phyloP scores from a whole-genome alignment of 2,797 vertebrate genomes.

The Cichlasoma orientale region DNA sequence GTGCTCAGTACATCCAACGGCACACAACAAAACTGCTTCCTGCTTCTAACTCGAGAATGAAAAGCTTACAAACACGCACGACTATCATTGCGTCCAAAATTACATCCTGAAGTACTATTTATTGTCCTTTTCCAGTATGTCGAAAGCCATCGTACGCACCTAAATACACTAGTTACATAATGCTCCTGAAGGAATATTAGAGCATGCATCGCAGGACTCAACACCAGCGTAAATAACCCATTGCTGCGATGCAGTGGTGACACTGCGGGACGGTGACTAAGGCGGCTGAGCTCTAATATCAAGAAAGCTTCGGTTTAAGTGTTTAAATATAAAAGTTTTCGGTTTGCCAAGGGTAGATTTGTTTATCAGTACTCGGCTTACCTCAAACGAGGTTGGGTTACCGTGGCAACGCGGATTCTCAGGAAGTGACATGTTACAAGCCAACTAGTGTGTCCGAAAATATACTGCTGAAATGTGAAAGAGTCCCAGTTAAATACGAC shows the following conservation, averaged over 20 bases:
- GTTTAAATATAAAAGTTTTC: neutral
- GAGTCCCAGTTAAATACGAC: neutral
- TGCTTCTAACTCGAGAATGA: neutral
- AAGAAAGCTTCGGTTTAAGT: neutral
- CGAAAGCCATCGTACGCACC: neutral
- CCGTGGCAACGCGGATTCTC: neutral
- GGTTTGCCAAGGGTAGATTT: neutral
- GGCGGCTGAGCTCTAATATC: too few species aligned
- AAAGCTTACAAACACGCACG: neutral
- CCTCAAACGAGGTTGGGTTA: neutral
- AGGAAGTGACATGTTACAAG: neutral
- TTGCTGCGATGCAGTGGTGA: neutral
- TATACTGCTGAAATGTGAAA: neutral
- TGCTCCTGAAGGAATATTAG: neutral
- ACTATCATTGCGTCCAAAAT: accelerated
- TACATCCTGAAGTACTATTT: neutral
- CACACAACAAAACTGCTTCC: neutral
- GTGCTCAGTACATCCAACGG: too few species aligned
- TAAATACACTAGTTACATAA: neutral
- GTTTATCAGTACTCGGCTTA: neutral
- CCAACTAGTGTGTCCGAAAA: neutral
- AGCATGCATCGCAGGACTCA: neutral
- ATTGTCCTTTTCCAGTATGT: neutral
- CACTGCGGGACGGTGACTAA: neutral
- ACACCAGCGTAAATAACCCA: neutral